Percentiles rank a stretch among this genome's conserved stretches.
Conservation (phyloP, 2,113 vertebrate species). For the Sebastes fasciatus region DNA sequence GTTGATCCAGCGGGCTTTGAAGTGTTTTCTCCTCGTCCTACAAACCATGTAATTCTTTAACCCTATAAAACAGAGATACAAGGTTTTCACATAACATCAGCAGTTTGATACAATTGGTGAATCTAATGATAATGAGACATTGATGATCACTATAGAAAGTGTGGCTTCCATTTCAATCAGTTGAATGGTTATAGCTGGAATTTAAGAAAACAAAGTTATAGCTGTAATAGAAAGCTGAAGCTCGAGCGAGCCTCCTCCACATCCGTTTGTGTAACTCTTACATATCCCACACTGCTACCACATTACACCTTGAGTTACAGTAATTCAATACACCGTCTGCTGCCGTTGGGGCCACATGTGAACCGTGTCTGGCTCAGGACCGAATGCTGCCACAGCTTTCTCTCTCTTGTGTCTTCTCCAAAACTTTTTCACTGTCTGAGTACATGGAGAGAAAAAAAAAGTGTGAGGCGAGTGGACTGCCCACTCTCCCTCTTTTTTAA, state of each 20-base stretch:
- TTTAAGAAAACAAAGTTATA: slow-evolving; percentile 36
- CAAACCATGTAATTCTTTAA: background rate
- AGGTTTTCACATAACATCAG: background rate
- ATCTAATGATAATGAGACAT: slow-evolving; percentile 10
- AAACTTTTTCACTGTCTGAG: slow-evolving; percentile 63
- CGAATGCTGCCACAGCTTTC: slow-evolving; percentile 63
- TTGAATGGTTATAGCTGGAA: background rate
- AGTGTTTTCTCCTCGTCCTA: background rate
- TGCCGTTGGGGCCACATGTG: slow-evolving; percentile 72
- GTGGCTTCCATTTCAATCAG: background rate
- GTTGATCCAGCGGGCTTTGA: background rate
- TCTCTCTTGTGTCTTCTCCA: slow-evolving; percentile 60
- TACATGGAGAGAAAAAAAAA: slow-evolving; percentile 35
- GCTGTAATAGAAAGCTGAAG: slow-evolving; percentile 37
- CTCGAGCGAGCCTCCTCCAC: slow-evolving; percentile 38
- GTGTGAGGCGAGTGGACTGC: slow-evolving; percentile 63
- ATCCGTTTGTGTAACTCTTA: slow-evolving; percentile 48
- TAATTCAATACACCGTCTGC: slow-evolving; percentile 73
- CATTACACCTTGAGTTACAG: slow-evolving; percentile 77
- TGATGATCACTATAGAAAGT: slow-evolving; percentile 3
- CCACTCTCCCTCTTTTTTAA: slow-evolving; percentile 50
- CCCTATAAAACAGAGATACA: background rate
- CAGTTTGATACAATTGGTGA: slow-evolving; percentile 8
- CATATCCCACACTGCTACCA: slow-evolving; percentile 57
- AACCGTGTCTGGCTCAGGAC: slow-evolving; percentile 63